These are phyloP conservation scores for Leptinotarsa undecemlineata DNA, from an alignment of 1,140 invertebrate species.

Conservation along the genomic window DNA sequence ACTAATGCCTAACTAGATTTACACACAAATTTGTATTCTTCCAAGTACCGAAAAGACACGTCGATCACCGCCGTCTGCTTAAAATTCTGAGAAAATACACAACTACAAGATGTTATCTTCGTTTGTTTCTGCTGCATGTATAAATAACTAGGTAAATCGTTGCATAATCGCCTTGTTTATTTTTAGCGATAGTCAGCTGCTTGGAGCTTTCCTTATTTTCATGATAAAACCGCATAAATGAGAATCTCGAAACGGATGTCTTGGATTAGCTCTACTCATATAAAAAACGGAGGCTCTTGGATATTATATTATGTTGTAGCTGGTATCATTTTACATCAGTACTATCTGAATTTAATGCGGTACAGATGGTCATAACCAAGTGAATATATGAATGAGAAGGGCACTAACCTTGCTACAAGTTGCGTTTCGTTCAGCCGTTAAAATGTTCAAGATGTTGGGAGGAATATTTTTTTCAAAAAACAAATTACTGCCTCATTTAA, in stretches of 20 bases:
- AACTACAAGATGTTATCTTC: slow-evolving; percentile 1
- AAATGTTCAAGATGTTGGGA: neutral
- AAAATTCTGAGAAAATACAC: neutral
- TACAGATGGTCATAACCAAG: slow-evolving; percentile 5
- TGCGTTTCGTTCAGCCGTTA: neutral
- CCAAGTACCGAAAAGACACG: neutral
- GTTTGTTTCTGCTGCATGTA: slow-evolving; percentile 3
- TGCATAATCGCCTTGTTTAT: slow-evolving; percentile 5
- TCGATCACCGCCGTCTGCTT: neutral
- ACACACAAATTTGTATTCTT: slow-evolving; percentile 6
- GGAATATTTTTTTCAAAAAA: neutral
- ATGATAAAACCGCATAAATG: slow-evolving; percentile 1
- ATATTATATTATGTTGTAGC: neutral
- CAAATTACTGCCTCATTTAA: too few species aligned
- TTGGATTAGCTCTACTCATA: neutral
- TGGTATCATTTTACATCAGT: neutral
- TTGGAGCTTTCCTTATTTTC: neutral
- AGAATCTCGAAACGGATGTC: neutral
- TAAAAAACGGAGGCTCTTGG: neutral
- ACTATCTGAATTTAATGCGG: neutral
- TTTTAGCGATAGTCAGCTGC: slow-evolving; percentile 1
- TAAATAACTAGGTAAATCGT: slow-evolving; percentile 5
- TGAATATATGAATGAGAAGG: slow-evolving; percentile 6
- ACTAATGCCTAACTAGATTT: neutral
- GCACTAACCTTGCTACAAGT: neutral